Conservation (phyloP, 2,797 vertebrate genomes). For the Nannoperca obscura region DNA sequence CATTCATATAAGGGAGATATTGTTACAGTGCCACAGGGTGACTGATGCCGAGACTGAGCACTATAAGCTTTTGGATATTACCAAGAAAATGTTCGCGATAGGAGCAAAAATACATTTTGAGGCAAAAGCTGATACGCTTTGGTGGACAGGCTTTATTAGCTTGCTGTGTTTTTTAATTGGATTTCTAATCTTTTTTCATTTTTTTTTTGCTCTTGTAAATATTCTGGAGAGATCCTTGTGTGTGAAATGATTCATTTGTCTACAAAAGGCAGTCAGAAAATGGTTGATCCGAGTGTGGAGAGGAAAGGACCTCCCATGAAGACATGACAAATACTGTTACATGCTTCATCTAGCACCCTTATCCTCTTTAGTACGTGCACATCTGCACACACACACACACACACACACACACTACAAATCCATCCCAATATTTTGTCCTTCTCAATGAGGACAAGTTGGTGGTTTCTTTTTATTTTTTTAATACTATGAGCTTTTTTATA, state of each 20-base stretch:
- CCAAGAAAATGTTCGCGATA: constrained; percentile 34
- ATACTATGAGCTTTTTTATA: constrained; percentile 39
- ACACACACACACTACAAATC: constrained; percentile 18
- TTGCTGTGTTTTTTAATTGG: constrained; percentile 52
- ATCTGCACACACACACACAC: constrained; percentile 11
- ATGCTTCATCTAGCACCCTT: constrained; percentile 70
- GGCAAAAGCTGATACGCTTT: constrained; percentile 48
- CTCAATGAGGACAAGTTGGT: constrained; percentile 11
- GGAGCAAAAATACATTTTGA: constrained; percentile 37
- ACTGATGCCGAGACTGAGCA: constrained; percentile 53
- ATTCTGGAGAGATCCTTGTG: constrained; percentile 50
- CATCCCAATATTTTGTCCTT: constrained; percentile 29
- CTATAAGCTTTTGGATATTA: constrained; percentile 54
- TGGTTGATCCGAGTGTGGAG: constrained; percentile 56
- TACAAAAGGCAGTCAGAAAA: constrained; percentile 48
- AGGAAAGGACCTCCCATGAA: constrained; percentile 71
- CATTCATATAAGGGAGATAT: constrained; percentile 60
- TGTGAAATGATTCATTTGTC: constrained; percentile 70
- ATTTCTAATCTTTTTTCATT: constrained; percentile 42
- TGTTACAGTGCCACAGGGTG: constrained; percentile 51
- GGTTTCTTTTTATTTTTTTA: constrained; percentile 37
- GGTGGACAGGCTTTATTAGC: constrained; percentile 50
- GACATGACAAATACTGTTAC: constrained; percentile 81
- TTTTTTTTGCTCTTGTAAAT: constrained; percentile 38
- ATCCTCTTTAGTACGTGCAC: constrained; percentile 32